Percentiles rank a stretch among this genome's conserved stretches.
Conservation (phyloP, 2,113 vertebrate genomes). For the Syrrhaptes paradoxus region DNA sequence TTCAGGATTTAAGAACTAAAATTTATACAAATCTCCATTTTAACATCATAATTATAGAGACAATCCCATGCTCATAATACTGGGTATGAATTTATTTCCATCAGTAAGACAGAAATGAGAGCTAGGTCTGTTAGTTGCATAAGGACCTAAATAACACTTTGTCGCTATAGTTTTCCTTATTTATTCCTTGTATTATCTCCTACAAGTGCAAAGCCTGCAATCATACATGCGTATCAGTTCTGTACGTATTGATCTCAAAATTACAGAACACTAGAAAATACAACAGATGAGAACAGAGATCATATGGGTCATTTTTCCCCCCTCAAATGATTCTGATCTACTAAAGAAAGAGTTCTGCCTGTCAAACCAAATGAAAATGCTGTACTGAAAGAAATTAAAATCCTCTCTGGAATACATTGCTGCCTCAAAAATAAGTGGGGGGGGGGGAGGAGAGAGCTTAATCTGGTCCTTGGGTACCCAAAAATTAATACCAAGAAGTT, state of each 20-base stretch:
- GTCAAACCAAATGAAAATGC: not conserved
- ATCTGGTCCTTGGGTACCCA: not conserved
- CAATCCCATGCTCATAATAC: not conserved
- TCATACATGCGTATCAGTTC: not conserved
- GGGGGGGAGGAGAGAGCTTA: not conserved
- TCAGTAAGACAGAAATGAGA: not conserved
- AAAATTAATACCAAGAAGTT: not conserved
- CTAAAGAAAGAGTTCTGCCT: not conserved
- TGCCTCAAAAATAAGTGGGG: not conserved
- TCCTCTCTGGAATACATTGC: not conserved
- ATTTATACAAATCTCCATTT: not conserved
- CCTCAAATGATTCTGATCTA: not conserved
- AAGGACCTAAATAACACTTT: not conserved
- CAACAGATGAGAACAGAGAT: not conserved
- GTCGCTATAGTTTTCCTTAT: not conserved
- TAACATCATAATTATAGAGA: not conserved
- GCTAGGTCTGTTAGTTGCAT: not conserved
- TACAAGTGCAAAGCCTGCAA: not conserved
- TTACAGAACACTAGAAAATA: not conserved
- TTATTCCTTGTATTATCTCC: not conserved
- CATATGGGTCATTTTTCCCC: not conserved
- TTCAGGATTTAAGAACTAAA: not conserved
- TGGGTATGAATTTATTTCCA: not conserved
- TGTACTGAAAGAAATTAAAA: not conserved
- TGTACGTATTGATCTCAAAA: not conserved